A percentile compares a stretch with the other conserved stretches of the same genome.
phyloP scores from a whole-genome alignment of 1,140 invertebrate genomes.

The Ceratosolen fusciceps region DNA sequence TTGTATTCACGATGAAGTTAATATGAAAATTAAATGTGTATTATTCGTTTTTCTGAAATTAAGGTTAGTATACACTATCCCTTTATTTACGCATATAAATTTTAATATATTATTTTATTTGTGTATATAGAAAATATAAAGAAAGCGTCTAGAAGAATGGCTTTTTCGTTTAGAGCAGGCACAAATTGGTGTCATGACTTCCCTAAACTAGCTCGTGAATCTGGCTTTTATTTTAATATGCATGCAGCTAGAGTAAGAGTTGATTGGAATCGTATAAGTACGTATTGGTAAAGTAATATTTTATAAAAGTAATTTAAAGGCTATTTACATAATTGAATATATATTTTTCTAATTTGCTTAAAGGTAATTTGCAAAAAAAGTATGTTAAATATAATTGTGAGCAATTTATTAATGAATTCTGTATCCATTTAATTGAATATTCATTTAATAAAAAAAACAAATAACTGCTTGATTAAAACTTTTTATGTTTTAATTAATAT shows the following conservation, averaged over 20 bases:
- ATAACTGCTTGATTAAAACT: too few relatives aligned
- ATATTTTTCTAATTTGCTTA: too few relatives aligned
- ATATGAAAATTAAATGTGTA: not conserved
- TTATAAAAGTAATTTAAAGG: too few relatives aligned
- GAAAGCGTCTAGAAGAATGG: conserved; percentile 55
- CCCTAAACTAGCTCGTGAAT: conserved; percentile 77
- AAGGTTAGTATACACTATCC: conserved; percentile 1
- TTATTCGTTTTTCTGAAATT: not conserved
- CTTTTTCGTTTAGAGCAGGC: conserved; percentile 72
- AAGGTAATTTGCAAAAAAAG: too few relatives aligned
- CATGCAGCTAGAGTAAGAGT: conserved; percentile 73
- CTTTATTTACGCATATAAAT: not conserved
- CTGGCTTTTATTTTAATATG: conserved; percentile 78
- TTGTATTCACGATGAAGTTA: too few relatives aligned
- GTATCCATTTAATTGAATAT: too few relatives aligned
- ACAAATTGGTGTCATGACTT: conserved; percentile 78
- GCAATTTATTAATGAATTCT: too few relatives aligned
- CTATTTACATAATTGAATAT: too few relatives aligned
- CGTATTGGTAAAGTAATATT: too few relatives aligned
- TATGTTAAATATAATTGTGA: too few relatives aligned
- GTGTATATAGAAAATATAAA: not conserved
- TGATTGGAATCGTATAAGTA: conserved; percentile 79
- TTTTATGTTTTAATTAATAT: too few relatives aligned
- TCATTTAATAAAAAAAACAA: too few relatives aligned
- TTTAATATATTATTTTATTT: not conserved